Base-by-base conservation (phyloP, 2,113 vertebrate species). In the Cranoglanis bouderius region DNA sequence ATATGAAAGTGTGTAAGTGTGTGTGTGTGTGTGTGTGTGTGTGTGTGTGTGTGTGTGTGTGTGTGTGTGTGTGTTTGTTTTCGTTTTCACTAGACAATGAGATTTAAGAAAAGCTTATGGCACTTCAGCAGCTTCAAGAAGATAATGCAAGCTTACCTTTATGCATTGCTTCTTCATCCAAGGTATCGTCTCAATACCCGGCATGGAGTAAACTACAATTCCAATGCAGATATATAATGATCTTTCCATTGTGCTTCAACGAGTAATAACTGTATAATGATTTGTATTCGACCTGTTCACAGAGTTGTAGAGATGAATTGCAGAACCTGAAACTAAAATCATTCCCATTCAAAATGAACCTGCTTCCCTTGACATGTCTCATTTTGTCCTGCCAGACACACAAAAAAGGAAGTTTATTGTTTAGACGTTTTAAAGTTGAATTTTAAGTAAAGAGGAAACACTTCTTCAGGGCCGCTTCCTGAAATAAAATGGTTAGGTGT, bases 251-350 rank as follows among this genome's bases (percentile, higher is more conserved):
- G 53, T 85, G 53, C 46, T 53, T 63, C 55, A 9, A 29, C 2
- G 18, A 19, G 29, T 46, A 4, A 82, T 1, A 82, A 67, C 26
- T 38, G 67, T 49, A 88, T 26, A 88, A 16, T 8, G 7, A 26
- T 26, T 40, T 29, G 6, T 5, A 3, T 29, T 55, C 10, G 6
- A 67, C 10, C 10, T 32, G 29, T 35, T 81, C 75, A 29, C 40
- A 16, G 3, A 7, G 8, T 46, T 40, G 6, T 12, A 7, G 3
- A 19, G 57, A 65, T 63, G 3, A 63, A 61, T 26, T 87, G 59
- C 86, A 87, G 86, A 87, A 87, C 59, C 43, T 35, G 57, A 80
- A 87, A 87, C 46, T 32, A 29, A 24, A n/a, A n/a, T 32, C 14
- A 9, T 85, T 72, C 85, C 55, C 21, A 14, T 35, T 57, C 4